Percentiles rank a stretch among this genome's conserved stretches.
phyloP scores from a whole-genome alignment of 2,888 invertebrate genomes.

The Emmelina monodactyla region DNA sequence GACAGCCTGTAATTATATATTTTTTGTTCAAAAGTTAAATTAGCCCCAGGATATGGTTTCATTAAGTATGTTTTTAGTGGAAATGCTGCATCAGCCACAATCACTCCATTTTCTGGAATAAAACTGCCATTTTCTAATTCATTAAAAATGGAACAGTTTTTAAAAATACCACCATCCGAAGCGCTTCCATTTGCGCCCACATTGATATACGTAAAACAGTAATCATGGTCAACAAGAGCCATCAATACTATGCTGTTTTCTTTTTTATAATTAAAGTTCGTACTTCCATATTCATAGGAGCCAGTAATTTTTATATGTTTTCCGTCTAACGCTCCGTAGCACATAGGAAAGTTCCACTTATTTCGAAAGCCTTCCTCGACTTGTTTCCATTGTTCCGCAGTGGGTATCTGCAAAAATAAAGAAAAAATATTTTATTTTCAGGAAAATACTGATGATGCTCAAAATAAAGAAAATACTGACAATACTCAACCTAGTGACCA shows the following conservation, averaged over 20 bases:
- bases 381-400: conserved; percentile 13
- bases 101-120: not conserved
- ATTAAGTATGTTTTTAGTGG: conserved; percentile 8
- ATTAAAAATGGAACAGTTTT: conserved; percentile 1
- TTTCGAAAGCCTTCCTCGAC: conserved; percentile 11
- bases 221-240: conserved; percentile 14
- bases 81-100: conserved; percentile 9
- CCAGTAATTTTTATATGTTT: conserved; percentile 17
- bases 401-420: conserved; percentile 13
- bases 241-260: conserved; percentile 16
- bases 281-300: conserved; percentile 14
- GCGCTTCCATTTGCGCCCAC: conserved; percentile 12
- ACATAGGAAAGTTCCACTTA: conserved; percentile 16
- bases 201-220: conserved; percentile 11
- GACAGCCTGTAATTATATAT: conserved; percentile 13
- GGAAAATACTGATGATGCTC: no score
- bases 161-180: conserved; percentile 6
- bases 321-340: conserved; percentile 13
- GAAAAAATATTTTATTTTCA: conserved; percentile 10
- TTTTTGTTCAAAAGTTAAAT: conserved; percentile 4
- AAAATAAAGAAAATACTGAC: no score
- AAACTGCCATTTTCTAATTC: not conserved
- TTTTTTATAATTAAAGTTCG: conserved; percentile 18
- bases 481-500: conserved; percentile 5
- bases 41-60: conserved; percentile 11